Percentiles rank a stretch among this genome's conserved stretches.
phyloP scores from a whole-genome alignment of 2,888 invertebrate species.

The Amphipoea lucens region DNA sequence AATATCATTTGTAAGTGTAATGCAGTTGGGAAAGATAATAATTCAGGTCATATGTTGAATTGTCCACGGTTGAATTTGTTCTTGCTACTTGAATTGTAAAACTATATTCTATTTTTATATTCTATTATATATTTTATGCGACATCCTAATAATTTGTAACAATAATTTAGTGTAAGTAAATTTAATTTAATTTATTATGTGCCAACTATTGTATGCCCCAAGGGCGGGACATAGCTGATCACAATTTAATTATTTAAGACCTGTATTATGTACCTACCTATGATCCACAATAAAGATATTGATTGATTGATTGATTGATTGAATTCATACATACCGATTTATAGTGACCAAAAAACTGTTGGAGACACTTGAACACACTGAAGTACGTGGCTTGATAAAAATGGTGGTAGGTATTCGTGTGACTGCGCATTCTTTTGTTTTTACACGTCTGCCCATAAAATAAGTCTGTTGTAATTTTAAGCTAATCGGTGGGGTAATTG shows the following conservation, averaged over 20 bases:
- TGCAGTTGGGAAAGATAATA: conserved; percentile 21
- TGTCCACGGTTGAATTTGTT: background rate
- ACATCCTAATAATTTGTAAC: too few species aligned
- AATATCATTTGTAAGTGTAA: conserved; percentile 39
- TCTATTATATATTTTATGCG: too few species aligned
- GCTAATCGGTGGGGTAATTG: background rate
- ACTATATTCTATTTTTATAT: too few species aligned
- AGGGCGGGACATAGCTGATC: too few species aligned
- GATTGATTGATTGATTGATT: background rate
- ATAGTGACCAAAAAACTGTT: background rate
- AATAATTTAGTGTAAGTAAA: too few species aligned
- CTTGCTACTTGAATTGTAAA: conserved; percentile 8
- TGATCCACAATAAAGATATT: too few species aligned
- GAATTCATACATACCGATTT: conserved; percentile 21
- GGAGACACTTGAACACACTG: background rate
- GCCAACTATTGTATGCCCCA: too few species aligned
- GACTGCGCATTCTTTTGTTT: background rate
- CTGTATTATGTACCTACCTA: too few species aligned
- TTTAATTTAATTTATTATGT: too few species aligned
- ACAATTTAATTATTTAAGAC: too few species aligned
- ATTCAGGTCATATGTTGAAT: conserved; percentile 34
- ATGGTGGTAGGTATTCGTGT: background rate
- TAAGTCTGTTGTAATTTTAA: background rate
- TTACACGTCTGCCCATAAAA: background rate
- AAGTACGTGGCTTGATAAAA: background rate